Percentiles rank a stretch among this genome's conserved stretches.
phyloP scores from a whole-genome alignment of 2,797 vertebrate species.

The Poecilia gillii region DNA sequence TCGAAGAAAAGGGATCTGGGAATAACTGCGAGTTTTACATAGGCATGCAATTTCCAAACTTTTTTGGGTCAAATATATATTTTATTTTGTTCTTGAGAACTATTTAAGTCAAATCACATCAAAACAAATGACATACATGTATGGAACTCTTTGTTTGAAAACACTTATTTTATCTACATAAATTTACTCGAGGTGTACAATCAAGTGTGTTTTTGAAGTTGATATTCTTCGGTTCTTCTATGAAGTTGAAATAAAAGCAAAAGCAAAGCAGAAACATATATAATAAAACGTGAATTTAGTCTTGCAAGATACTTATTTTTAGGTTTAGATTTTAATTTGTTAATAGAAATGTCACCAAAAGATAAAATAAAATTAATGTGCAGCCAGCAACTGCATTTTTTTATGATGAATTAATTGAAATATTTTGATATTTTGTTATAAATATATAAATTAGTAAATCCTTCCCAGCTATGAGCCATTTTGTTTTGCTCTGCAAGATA shows the following conservation, averaged over 20 bases:
- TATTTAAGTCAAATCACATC: not conserved
- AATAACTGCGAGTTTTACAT: not conserved
- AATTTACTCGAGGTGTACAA: not conserved
- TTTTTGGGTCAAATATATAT: not conserved
- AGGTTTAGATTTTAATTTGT: not conserved
- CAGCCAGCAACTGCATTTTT: not conserved
- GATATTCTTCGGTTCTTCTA: not conserved
- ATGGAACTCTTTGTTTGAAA: not conserved
- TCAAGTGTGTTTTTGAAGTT: not conserved
- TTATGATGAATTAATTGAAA: not conserved
- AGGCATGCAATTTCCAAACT: not conserved
- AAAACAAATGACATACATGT: not conserved
- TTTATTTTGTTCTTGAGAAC: not conserved
- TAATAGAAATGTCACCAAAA: not conserved
- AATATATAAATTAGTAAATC: not conserved
- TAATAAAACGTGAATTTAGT: not conserved
- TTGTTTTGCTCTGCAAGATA: not conserved
- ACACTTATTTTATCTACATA: not conserved
- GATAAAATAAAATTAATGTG: not conserved
- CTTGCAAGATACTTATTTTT: not conserved
- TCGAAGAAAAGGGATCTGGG: not conserved
- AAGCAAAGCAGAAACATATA: not conserved
- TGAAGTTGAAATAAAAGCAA: not conserved
- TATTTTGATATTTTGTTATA: not conserved
- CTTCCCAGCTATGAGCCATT: not conserved